Base-by-base conservation (phyloP, 2,888 invertebrate species). In the Idaea aversata region DNA sequence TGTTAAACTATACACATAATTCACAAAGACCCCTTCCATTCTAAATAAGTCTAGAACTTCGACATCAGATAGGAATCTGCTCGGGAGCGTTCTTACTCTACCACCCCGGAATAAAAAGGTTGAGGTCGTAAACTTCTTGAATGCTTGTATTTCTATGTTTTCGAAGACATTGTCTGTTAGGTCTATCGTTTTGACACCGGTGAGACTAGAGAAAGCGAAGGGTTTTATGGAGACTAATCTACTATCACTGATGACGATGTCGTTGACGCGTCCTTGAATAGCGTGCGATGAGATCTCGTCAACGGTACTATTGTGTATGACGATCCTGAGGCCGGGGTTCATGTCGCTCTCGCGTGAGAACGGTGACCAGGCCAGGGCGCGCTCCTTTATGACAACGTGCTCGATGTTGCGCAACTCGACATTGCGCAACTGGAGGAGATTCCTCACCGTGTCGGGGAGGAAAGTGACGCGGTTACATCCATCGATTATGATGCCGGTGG, bases 71-170 rank as follows among this genome's bases (percentile, higher is more conserved):
- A 97, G 94, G 66, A 95, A 94, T 69, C 96, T 93, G 74, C 96
- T 96, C 5, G 96, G 96, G 67, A 97, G 83, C 63, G 90, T 91
- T 36, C 90, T 86, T 61, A 96, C 94, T 13, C 80, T 87, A 34
- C 95, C 95, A 4, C 95, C 95, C 59, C 93, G 92, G 63, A 97
- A 85, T 71, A 94, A 90, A 70, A 97, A 93, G 72, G 94, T 94
- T 57, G 94, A 93, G 0, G 96, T 94, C 35, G 95, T 94, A 79
- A 97, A 96, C 86, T 96, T 96, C 79, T 97, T 97, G 78, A 97
- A 97, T 3, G 96, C 95, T 87, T 97, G 95, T 59, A 94, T 94
- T 73, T 96, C 95, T 61, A 97, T 93, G 62, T 90, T 93, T 59
- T 94, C 90, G 61, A 96, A 92, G 3, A 83, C 82, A 66, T 95